phyloP scores from a whole-genome alignment of 2,888 invertebrate genomes.

The Trichogramma evanescens region DNA sequence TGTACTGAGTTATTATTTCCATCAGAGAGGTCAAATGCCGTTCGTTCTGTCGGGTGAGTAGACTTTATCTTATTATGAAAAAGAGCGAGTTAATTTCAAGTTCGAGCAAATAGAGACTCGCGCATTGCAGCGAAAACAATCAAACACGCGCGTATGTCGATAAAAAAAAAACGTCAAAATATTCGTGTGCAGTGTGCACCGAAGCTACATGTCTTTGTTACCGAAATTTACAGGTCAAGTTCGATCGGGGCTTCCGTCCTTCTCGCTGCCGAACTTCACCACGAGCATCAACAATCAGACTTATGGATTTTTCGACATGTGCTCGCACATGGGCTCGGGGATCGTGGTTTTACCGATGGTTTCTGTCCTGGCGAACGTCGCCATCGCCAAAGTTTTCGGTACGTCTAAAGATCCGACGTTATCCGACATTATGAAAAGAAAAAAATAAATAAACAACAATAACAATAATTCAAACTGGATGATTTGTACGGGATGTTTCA shows the following conservation, averaged over 20 bases:
- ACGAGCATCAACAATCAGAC: constrained; percentile 56
- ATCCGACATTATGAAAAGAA: neutral
- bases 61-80: constrained; percentile 1
- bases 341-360: constrained; percentile 76
- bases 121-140: neutral
- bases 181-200: neutral
- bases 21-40: constrained; percentile 50
- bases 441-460: neutral
- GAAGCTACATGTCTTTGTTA: neutral
- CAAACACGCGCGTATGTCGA: neutral
- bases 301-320: constrained; percentile 61
- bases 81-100: neutral
- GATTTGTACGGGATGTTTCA: constrained; percentile 32
- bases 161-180: neutral
- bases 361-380: constrained; percentile 84
- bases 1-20: constrained; percentile 51
- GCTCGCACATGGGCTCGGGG: constrained; percentile 66
- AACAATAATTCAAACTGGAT: neutral
- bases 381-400: constrained; percentile 93
- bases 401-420: constrained; percentile 33
- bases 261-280: constrained; percentile 64
- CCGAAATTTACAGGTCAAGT: constrained; percentile 53
- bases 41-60: constrained; percentile 49
- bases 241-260: constrained; percentile 61
- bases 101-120: constrained; percentile 1